phyloP scores from a whole-genome alignment of 2,888 invertebrate species.

The Actias luna region DNA sequence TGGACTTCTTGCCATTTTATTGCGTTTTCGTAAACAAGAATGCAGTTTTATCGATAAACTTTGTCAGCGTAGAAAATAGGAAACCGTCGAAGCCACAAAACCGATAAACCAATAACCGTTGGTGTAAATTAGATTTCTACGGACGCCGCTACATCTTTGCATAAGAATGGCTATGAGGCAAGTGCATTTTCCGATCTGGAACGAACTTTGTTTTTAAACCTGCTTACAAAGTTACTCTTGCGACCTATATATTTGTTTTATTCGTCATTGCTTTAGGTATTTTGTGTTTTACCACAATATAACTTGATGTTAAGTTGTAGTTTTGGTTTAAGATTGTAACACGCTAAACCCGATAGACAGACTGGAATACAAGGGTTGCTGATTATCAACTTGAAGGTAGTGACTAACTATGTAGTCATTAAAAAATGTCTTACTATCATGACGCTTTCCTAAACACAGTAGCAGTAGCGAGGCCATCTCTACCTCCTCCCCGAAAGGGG shows the following conservation, averaged over 20 bases:
- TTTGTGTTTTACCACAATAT: too few species aligned
- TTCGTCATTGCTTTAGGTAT: too few species aligned
- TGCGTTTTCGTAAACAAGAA: background rate
- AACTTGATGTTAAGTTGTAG: too few species aligned
- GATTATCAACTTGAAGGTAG: too few species aligned
- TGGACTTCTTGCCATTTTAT: background rate
- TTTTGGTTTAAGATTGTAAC: too few species aligned
- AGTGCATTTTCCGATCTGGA: background rate
- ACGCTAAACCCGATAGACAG: too few species aligned
- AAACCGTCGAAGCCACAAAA: conserved; percentile 1
- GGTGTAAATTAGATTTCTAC: conserved; percentile 7
- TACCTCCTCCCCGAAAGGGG: too few species aligned
- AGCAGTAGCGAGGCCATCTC: too few species aligned
- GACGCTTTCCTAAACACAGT: too few species aligned
- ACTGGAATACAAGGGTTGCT: too few species aligned
- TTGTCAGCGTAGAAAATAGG: conserved; percentile 1
- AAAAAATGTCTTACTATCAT: too few species aligned
- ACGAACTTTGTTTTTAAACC: background rate
- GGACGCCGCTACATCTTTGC: background rate
- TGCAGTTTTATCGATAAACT: conserved; percentile 1
- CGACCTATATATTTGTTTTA: background rate
- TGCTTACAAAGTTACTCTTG: background rate
- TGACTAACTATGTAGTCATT: too few species aligned
- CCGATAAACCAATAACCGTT: conserved; percentile 5
- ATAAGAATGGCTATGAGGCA: conserved; percentile 1